Evolutionary conservation across 92 coral and sea anemone genomes (phyloP), one percentile per base, ranked within the genome.

Genomic region (Epizoanthus fatuus): DNA sequence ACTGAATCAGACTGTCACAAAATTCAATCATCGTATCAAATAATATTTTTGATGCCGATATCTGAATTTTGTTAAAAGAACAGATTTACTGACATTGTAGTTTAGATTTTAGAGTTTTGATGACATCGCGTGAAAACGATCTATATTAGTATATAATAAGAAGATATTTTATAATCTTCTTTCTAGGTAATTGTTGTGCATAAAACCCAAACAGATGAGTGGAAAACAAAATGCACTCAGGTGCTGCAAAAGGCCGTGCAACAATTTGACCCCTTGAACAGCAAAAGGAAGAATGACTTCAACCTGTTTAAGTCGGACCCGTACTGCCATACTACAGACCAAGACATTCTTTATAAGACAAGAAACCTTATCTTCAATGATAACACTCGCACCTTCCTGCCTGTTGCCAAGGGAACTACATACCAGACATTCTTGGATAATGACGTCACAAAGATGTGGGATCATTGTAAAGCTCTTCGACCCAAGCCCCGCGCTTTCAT

Each of bases 401-500:
- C 49, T 47, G n/a, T 86, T 10, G 39, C 79, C 6, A 59, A 67
- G 37, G 87, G 57, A 11, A 54, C 69, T 40, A 80, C 77, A 5
- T 74, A 56, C 86, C 15, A 35, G 49, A 53, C 81, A 5, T 84
- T 75, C 81, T 84, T 90, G 55, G 87, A 60, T 10, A 22, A 9
- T 10, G 63, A 58, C 8, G 65, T 40, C 42, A 60, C 37, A 7
- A 37, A 59, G 2, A 47, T 45, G 56, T 74, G 79, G 85, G 72
- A 86, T 29, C 40, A 66, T 9, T 90, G 93, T 55, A 81, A 60
- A n/a, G 63, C 79, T 13, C 90, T 90, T 12, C 53, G 60, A 8
- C 90, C 90, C 75, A 90, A 90, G 74, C 93, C 90, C 22, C 93
- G 93, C 40, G 93, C 93, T 2, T 86, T 86, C 73, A 74, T 90